Evolutionary conservation across 2,797 vertebrate species (phyloP), one percentile per base, ranked within the genome.

Genomic region (Eulemur mongoz): DNA sequence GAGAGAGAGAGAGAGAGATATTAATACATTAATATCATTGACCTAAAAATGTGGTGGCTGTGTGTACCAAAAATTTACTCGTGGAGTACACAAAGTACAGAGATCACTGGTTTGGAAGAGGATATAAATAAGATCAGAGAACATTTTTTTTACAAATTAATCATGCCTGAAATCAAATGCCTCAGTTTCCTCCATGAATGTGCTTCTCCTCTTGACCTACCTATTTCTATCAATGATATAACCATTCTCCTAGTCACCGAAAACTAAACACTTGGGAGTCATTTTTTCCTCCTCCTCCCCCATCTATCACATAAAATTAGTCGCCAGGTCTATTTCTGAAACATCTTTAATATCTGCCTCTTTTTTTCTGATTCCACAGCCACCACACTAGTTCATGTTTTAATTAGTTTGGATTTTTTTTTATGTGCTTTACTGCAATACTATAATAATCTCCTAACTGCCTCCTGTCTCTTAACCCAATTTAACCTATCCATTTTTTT

Each of bases 351-450:
- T 80, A 92, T 92, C 20, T 76, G 38, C 14, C 11, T 90, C 59
- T 96, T 76, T 15, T n/a, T 69, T 89, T 95, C 43, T 79, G 92
- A 95, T 92, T 94, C 43, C 88, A 90, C 20, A 78, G n/a, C 50
- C 17, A 93, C 13, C 15, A 93, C 4, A 50, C 4, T 89, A 87
- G 90, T 79, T 92, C 20, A 72, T 65, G 22, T 30, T 85, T 94
- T 84, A 75, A 80, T 50, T 78, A 83, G 30, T 14, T 4, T 59
- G 57, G 23, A 59, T 61, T 65, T 23, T 6, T 6, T 20, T 22
- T 63, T 48, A 30, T 40, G 70, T 72, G 38, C 27, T 14, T 81
- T 81, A 84, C 32, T 67, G 18, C 50, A 91, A n/a, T 86, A 72
- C 67, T 95, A 45, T 70, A 94, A 86, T 32, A 89, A 38, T 32